These are phyloP conservation scores for Dasyurus viverrinus DNA, from an alignment of 2,113 vertebrate genomes.

Conservation along the genomic window DNA sequence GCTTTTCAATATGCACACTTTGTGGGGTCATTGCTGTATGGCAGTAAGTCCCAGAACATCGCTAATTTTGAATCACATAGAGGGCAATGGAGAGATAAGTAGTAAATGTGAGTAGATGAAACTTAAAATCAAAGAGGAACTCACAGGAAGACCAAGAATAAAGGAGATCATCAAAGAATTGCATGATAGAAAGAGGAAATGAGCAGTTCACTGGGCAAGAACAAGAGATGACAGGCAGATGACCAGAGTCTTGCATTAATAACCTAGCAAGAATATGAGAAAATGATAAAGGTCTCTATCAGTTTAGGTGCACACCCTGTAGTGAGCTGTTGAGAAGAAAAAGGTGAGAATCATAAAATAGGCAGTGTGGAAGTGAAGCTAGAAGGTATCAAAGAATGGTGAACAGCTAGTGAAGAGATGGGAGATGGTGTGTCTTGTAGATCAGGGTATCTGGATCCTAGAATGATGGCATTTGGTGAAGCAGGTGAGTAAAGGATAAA, in stretches of 20 bases:
- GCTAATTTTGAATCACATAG: not conserved
- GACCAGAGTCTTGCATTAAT: not conserved
- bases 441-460: not conserved
- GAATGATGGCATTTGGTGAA: not conserved
- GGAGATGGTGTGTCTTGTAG: not conserved
- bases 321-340: not conserved
- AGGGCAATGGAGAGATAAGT: not conserved
- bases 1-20: not conserved
- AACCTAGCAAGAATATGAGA: not conserved
- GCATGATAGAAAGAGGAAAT: not conserved
- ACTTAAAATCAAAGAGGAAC: not conserved
- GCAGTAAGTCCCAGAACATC: not conserved
- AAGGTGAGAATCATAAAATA: not conserved
- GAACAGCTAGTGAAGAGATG: not conserved
- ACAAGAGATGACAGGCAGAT: not conserved
- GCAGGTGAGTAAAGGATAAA: not conserved
- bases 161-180: not conserved
- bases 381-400: not conserved
- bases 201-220: not conserved
- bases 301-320: not conserved
- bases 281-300: not conserved
- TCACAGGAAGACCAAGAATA: not conserved
- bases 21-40: not conserved
- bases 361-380: not conserved
- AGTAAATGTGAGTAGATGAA: fast-evolving